Conservation (phyloP, 2,888 invertebrate genomes). For the Belgica antarctica region DNA sequence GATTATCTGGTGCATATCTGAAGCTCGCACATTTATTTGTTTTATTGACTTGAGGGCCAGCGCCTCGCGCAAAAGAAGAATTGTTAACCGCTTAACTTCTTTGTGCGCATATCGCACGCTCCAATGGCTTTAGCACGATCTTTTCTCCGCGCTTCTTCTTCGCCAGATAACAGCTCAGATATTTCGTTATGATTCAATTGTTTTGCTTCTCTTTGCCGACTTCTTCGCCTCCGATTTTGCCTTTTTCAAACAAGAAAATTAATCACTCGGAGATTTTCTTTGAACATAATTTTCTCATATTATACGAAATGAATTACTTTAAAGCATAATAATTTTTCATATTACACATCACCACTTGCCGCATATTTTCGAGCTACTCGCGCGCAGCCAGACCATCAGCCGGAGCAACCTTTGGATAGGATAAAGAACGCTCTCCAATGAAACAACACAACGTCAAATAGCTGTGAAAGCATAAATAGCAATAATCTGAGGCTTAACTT, state of each 20-base stretch:
- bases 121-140: conserved; percentile 41
- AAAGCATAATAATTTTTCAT: conserved; percentile 41
- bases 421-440: conserved; percentile 21
- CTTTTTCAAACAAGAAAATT: conserved; percentile 33
- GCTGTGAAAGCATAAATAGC: conserved; percentile 30
- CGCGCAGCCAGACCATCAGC: not conserved
- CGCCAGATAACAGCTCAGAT: conserved; percentile 9
- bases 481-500: conserved; percentile 37
- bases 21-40: conserved; percentile 40
- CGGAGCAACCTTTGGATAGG: not conserved
- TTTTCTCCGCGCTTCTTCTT: not conserved
- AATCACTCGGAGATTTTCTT: conserved; percentile 35
- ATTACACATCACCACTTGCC: conserved; percentile 27
- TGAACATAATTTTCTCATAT: conserved; percentile 17
- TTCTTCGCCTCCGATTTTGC: not conserved
- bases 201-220: conserved; percentile 24
- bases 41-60: conserved; percentile 36
- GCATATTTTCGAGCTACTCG: not conserved
- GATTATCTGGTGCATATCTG: conserved; percentile 42
- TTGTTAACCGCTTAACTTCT: conserved; percentile 39
- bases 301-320: conserved; percentile 21
- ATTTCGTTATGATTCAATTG: conserved; percentile 44
- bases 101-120: conserved; percentile 41
- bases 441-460: conserved; percentile 13
- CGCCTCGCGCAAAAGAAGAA: not conserved